These are phyloP conservation scores for Ips typographus DNA, from an alignment of 1,140 invertebrate species.

Conservation along the genomic window DNA sequence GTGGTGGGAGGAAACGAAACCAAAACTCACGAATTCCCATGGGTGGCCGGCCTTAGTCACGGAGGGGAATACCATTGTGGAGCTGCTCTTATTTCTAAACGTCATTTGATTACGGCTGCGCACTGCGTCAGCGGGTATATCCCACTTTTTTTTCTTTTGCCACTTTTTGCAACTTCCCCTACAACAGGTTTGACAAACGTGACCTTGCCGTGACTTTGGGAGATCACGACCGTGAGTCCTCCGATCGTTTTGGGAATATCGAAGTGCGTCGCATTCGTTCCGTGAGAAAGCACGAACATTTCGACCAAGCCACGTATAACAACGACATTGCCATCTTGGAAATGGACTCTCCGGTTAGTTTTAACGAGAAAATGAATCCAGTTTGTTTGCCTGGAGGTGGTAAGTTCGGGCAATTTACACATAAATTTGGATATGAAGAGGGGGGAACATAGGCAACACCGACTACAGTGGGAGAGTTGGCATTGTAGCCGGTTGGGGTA, in stretches of 20 bases:
- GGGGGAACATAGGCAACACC: slow-evolving; percentile 40
- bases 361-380: slow-evolving; percentile 63
- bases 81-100: slow-evolving; percentile 65
- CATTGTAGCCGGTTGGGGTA: slow-evolving; percentile 76
- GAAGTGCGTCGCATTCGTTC: slow-evolving; percentile 51
- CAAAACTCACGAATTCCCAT: slow-evolving; percentile 70
- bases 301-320: slow-evolving; percentile 69
- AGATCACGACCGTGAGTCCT: slow-evolving; percentile 52
- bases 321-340: slow-evolving; percentile 81
- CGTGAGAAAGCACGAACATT: slow-evolving; percentile 64
- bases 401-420: slow-evolving; percentile 36
- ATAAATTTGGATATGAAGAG: too few species aligned
- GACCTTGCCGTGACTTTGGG: slow-evolving; percentile 54
- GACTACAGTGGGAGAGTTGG: slow-evolving; percentile 65
- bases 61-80: slow-evolving; percentile 73
- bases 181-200: slow-evolving; percentile 52
- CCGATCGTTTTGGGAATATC: slow-evolving; percentile 39
- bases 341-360: slow-evolving; percentile 64
- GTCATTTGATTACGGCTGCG: slow-evolving; percentile 61
- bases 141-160: slow-evolving; percentile 9
- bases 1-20: slow-evolving; percentile 74
- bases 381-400: slow-evolving; percentile 69
- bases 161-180: slow-evolving; percentile 2
- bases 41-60: slow-evolving; percentile 70
- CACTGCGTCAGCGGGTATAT: slow-evolving; percentile 62